Conservation (phyloP, 2,888 invertebrate genomes). For the Sphaeridia pumilis region DNA sequence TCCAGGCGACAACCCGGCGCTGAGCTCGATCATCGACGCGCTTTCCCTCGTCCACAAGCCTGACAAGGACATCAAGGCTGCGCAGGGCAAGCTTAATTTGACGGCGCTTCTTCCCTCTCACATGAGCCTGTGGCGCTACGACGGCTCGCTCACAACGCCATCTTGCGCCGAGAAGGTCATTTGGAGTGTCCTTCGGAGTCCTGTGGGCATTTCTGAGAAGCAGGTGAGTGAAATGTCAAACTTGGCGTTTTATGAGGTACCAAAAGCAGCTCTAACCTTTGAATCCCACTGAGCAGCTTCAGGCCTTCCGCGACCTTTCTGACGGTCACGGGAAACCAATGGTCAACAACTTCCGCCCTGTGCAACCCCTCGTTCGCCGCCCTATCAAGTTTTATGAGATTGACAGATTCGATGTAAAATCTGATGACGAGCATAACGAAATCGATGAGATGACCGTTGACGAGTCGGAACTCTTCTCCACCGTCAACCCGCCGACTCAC, state of each 20-base stretch:
- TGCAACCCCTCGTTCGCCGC: slow-evolving; percentile 22
- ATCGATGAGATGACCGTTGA: slow-evolving; percentile 8
- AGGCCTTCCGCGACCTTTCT: slow-evolving; percentile 20
- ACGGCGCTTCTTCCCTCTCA: slow-evolving; percentile 27
- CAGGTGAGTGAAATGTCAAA: no score
- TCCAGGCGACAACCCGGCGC: slow-evolving; percentile 22
- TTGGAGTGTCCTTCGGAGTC: slow-evolving; percentile 25
- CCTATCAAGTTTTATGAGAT: slow-evolving; percentile 10
- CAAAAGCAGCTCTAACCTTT: background rate
- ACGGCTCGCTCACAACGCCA: slow-evolving; percentile 31
- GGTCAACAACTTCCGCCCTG: slow-evolving; percentile 31
- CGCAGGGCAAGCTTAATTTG: slow-evolving; percentile 20
- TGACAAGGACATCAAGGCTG: background rate
- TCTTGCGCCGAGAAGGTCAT: slow-evolving; percentile 27
- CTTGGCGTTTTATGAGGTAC: background rate
- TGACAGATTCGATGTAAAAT: slow-evolving; percentile 16
- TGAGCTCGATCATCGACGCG: slow-evolving; percentile 15
- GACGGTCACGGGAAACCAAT: slow-evolving; percentile 18
- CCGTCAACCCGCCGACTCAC: slow-evolving; percentile 7
- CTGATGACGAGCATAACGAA: slow-evolving; percentile 14
- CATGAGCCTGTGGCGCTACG: slow-evolving; percentile 27
- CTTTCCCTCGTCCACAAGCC: slow-evolving; percentile 8
- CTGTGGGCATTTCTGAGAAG: slow-evolving; percentile 19
- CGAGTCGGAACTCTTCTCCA: slow-evolving; percentile 1
- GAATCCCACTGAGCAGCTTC: slow-evolving; percentile 21